Percentiles rank a stretch among this genome's conserved stretches.
Conservation (phyloP, 2,113 vertebrate species). For the Dromaius novaehollandiae region DNA sequence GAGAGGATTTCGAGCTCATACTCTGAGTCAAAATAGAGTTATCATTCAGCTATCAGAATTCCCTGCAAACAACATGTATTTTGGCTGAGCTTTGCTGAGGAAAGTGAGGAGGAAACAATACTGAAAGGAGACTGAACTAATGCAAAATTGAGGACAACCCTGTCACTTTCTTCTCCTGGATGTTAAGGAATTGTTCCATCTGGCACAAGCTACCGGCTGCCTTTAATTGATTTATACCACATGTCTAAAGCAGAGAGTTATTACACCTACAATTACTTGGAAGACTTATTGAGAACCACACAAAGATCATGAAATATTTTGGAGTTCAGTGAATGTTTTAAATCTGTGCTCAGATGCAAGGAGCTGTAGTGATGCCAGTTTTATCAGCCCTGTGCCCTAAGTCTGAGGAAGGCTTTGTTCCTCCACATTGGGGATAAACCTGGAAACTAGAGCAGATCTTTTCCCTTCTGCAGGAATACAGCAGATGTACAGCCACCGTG, state of each 20-base stretch:
- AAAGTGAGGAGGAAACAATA: not conserved
- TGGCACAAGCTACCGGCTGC: not conserved
- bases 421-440: no score
- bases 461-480: rapidly evolving
- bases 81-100: not conserved
- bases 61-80: not conserved
- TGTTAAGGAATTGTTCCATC: not conserved
- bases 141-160: not conserved
- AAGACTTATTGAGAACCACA: not conserved
- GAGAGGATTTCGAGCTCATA: not conserved
- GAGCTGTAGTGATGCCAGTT: not conserved
- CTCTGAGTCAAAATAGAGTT: not conserved
- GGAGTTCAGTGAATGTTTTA: not conserved
- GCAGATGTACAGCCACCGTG: rapidly evolving
- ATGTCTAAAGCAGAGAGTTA: not conserved
- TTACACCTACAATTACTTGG: not conserved
- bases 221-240: not conserved
- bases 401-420: not conserved
- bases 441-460: no score
- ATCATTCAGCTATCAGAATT: rapidly evolving
- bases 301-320: not conserved
- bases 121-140: not conserved
- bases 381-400: not conserved
- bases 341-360: not conserved
- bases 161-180: not conserved